phyloP scores from a whole-genome alignment of 2,888 invertebrate genomes.

The Dinocampus coccinellae region DNA sequence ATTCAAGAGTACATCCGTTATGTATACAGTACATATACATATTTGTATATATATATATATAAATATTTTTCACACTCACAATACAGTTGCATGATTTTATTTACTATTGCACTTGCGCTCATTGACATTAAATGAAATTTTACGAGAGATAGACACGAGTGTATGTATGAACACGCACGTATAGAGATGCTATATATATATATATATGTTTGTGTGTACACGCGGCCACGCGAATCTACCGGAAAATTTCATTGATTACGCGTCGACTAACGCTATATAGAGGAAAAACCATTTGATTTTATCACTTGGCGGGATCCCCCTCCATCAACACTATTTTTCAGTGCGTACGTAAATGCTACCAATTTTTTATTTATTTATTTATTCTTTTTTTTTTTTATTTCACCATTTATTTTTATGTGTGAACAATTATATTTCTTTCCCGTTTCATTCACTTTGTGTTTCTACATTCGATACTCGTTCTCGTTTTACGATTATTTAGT shows the following conservation, averaged over 20 bases:
- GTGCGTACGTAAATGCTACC: conserved; percentile 26
- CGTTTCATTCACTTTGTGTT: neutral
- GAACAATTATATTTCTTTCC: neutral
- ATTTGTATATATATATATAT: neutral
- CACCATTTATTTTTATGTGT: neutral
- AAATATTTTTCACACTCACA: conserved; percentile 11
- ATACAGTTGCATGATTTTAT: conserved; percentile 15
- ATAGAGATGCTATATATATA: neutral
- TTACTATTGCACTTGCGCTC: conserved; percentile 16
- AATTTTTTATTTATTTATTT: conserved; percentile 24
- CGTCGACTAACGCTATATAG: conserved; percentile 1
- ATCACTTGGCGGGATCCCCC: conserved; percentile 32
- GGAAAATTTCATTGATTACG: conserved; percentile 50
- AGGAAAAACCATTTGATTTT: conserved; percentile 47
- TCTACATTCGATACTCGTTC: neutral
- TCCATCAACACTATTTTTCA: conserved; percentile 38
- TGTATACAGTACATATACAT: neutral
- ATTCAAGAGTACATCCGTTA: conserved; percentile 3
- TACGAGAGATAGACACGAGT: neutral
- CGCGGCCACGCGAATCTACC: conserved; percentile 45
- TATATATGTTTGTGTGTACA: neutral
- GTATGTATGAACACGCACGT: too few species aligned
- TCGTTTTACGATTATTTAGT: neutral
- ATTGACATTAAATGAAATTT: neutral
- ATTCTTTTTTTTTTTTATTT: conserved; percentile 12